Base-by-base conservation (phyloP, 2,113 vertebrate genomes). In the Catharus fuscescens region DNA sequence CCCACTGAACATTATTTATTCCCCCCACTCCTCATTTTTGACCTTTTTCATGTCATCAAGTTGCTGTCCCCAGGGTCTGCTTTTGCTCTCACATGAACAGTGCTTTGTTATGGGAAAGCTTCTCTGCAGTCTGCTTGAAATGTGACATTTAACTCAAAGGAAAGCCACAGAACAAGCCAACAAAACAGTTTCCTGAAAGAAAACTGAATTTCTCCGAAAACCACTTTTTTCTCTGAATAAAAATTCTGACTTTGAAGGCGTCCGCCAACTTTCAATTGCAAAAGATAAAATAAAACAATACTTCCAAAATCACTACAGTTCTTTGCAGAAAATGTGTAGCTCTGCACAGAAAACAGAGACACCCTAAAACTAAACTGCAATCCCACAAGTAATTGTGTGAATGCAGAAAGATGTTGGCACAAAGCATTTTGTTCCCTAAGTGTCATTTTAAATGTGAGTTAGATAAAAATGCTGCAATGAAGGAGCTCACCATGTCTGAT, bases 31-130 rank as follows among this genome's bases (percentile, higher is more conserved):
- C 19, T 34, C 29, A 42, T 78, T 88, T 96, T 78, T 95, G 92
- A 93, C 88, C 90, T 95, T 94, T 95, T 78, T 77, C 56, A 56
- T 86, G 44, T 74, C 72, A 86, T 78, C 90, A 92, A 78, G 57
- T 71, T 64, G 50, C 74, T 44, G 80, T 80, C 82, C 56, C 56
- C 18, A 67, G 52, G 64, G 80, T 61, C 61, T 86, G 65, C 56
- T 80, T 40, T 56, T 77, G 84, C 87, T 91, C 54, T 91, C 69
- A 92, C 50, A 65, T 12, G 52, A 94, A 59, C 42, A 4, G 6
- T 1, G 5, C 52, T 93, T 95, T 70, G 38, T 88, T 91, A 80
- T 26, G 71, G 60, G 74, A 90, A 93, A 88, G 25, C 17, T 93
- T 67, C 56, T 45, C 77, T 71, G 67, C 52, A 92, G 29, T 24